phyloP scores from a whole-genome alignment of 2,113 vertebrate genomes.

The Tamias sibiricus region DNA sequence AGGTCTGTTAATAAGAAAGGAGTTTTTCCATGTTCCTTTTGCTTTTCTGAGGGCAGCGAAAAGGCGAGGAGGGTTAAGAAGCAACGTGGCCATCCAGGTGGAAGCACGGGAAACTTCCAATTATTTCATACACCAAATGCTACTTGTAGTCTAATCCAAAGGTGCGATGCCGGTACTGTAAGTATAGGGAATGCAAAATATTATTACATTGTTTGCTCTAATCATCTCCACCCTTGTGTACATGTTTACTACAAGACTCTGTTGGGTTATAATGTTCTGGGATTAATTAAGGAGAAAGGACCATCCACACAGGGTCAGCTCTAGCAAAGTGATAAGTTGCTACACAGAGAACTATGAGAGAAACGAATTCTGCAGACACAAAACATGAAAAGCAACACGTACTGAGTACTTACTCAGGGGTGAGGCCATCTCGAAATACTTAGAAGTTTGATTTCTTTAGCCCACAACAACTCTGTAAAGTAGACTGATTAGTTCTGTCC shows the following conservation, averaged over 20 bases:
- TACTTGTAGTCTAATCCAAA: rapidly evolving
- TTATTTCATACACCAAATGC: rapidly evolving
- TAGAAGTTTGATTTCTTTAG: not conserved
- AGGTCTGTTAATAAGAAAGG: not conserved
- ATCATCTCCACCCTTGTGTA: not conserved
- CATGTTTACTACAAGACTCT: not conserved
- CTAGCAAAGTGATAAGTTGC: not conserved
- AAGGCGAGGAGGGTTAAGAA: not conserved
- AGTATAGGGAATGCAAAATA: not conserved
- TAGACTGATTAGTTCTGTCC: not conserved
- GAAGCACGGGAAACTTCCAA: not conserved
- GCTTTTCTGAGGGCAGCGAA: not conserved
- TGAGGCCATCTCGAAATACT: not conserved
- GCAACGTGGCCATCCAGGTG: rapidly evolving
- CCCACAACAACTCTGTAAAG: rapidly evolving
- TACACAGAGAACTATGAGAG: not conserved
- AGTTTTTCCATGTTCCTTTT: not conserved
- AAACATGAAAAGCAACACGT: rapidly evolving
- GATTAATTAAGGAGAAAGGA: not conserved
- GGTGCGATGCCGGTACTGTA: rapidly evolving
- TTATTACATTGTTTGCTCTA: not conserved
- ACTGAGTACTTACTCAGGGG: rapidly evolving
- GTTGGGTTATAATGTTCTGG: not conserved
- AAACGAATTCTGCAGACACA: not conserved
- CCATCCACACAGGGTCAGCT: not conserved